Evolutionary conservation across 2,888 invertebrate genomes (phyloP).

Genomic region (Caenorhabditis sulstoni): DNA sequence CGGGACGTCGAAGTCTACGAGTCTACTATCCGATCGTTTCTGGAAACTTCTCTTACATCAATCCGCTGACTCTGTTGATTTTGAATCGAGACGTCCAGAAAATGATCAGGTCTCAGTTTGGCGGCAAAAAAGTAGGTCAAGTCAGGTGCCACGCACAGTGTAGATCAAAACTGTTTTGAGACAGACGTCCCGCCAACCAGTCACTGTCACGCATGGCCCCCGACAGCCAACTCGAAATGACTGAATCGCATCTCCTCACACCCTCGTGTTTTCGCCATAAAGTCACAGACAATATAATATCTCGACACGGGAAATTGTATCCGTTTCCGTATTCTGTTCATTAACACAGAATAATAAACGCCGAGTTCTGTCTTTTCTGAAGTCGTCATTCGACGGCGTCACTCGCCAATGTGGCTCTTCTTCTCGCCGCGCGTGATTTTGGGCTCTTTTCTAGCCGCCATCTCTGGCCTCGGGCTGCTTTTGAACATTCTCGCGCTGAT

Average conservation of each 20-base stretch:
- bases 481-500: background rate
- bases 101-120: background rate
- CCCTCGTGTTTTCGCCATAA: too few species aligned
- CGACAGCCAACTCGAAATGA: too few species aligned
- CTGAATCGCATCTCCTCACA: too few species aligned
- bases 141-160: too few species aligned
- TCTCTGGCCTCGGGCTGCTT: background rate
- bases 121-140: constrained; percentile 11
- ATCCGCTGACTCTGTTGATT: constrained; percentile 24
- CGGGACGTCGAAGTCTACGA: constrained; percentile 24
- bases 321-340: too few species aligned
- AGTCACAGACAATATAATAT: too few species aligned
- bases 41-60: constrained; percentile 40
- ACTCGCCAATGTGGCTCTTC: background rate
- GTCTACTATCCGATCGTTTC: constrained; percentile 32
- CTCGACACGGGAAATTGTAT: too few species aligned
- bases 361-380: background rate
- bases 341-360: background rate
- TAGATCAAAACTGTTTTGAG: too few species aligned
- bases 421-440: background rate
- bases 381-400: background rate
- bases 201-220: too few species aligned
- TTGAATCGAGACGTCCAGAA: constrained; percentile 33
- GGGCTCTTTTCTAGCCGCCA: background rate
- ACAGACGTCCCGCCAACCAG: too few species aligned